Evolutionary conservation across 2,888 invertebrate genomes (phyloP), one percentile per base, ranked within the genome.

Genomic region (Hofmannophila pseudospretella): DNA sequence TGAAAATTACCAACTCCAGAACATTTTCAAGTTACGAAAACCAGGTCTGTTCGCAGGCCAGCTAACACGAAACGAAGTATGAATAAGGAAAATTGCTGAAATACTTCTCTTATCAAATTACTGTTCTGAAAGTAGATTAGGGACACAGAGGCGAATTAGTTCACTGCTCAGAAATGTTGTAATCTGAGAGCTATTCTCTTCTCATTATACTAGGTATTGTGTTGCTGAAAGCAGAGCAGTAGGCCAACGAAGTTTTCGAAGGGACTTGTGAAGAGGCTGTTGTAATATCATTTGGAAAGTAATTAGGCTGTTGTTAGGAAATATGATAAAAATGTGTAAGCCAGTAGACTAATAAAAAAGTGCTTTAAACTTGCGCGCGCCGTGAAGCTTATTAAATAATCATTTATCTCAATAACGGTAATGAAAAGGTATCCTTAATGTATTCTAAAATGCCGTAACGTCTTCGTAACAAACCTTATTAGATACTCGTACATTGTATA

Each of bases 401-500:
- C 28, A 47, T 49, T 46, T 53, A 47, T 52, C 44, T 51, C 38
- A 48, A 51, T 51, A 54, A 35, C 33, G 43, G 23, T 48, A 49
- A 54, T 48, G 44, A 46, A 52, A 57, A 51, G 38, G 42, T 49
- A 49, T 51, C 45, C 45, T 40, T 36, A 36, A 39, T 29, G 39
- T 44, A 33, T 38, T 42, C 44, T 41, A 41, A 39, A 4, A 41
- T 38, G 16, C 30, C 9, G 54, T 52, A 54, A 52, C 56, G 50
- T 57, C 51, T 57, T 53, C 50, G 57, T 58, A 62, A 61, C 54
- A 50, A 40, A 55, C 51, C 55, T 58, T 64, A 65, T 65, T 64
- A 64, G 60, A 61, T 49, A 39, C 48, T n/a, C n/a, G n/a, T n/a
- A 66, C 48, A 66, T 78, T 78, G 74, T 75, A 75, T 78, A 77